These are phyloP conservation scores for Luscinia megarhynchos DNA, from an alignment of 2,797 vertebrate genomes.

Conservation along the genomic window DNA sequence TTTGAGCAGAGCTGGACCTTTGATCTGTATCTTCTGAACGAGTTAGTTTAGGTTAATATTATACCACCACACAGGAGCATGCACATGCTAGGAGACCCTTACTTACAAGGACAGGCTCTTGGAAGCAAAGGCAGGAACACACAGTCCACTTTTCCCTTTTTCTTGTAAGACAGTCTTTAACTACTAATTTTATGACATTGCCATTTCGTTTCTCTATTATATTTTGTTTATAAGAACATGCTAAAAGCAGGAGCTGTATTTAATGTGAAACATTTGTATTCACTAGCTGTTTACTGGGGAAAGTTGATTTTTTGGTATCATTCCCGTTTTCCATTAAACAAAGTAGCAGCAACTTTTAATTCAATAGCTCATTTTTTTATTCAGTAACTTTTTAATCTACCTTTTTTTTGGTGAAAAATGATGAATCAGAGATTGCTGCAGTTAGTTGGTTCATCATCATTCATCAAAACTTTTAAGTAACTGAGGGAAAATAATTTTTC, in stretches of 20 bases:
- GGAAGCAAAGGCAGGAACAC: fast-evolving
- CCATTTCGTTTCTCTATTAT: not conserved
- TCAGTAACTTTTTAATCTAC: not conserved
- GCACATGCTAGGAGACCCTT: not conserved
- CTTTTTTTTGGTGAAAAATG: not conserved
- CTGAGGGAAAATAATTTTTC: not conserved
- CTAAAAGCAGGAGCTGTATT: not conserved
- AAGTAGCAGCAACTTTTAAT: not conserved
- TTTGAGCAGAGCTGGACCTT: not conserved
- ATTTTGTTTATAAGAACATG: not conserved
- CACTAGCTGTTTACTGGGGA: not conserved
- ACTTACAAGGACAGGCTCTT: not conserved
- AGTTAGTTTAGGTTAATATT: not conserved
- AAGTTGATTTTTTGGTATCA: not conserved
- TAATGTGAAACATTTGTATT: not conserved
- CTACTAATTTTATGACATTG: not conserved
- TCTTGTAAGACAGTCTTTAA: not conserved
- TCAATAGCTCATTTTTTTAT: not conserved
- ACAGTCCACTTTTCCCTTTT: not conserved
- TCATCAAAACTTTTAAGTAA: not conserved
- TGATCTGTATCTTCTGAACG: not conserved
- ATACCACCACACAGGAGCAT: not conserved
- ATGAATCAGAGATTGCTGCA: not conserved
- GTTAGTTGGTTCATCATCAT: not conserved
- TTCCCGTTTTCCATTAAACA: not conserved